A percentile compares a stretch with the other conserved stretches of the same genome.
These are phyloP conservation scores for Diglossa brunneiventris DNA, from an alignment of 2,113 vertebrate genomes.

Conservation along the genomic window DNA sequence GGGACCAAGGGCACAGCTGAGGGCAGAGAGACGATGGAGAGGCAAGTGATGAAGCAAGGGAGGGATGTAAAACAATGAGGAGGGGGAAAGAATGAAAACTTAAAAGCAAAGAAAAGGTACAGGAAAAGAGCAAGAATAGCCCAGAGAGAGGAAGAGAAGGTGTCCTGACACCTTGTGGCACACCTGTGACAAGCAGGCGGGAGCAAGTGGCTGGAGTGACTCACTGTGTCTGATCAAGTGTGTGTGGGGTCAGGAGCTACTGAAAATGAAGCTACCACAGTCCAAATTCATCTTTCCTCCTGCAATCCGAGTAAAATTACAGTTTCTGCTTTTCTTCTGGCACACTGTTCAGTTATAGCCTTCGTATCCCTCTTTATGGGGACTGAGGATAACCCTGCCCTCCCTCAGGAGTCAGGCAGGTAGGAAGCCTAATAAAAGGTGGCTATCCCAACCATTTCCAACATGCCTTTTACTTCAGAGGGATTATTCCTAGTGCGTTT, in stretches of 20 bases:
- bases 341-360: neutral
- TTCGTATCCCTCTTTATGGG: neutral
- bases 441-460: neutral
- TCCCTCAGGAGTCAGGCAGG: neutral
- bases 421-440: neutral
- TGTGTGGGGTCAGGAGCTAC: rapidly evolving
- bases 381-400: rapidly evolving
- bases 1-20: neutral
- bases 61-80: neutral
- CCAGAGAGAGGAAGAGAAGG: neutral
- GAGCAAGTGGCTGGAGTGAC: rapidly evolving
- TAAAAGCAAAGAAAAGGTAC: neutral
- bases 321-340: neutral
- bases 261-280: neutral
- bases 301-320: neutral
- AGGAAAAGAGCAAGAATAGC: neutral
- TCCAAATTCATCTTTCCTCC: neutral
- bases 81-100: neutral
- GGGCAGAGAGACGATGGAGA: rapidly evolving
- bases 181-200: neutral
- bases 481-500: neutral
- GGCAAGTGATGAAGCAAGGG: neutral
- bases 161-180: neutral
- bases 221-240: rapidly evolving
- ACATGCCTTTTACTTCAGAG: neutral